Conservation (phyloP, 2,113 vertebrate species). For the Campylomormyrus numenius region DNA sequence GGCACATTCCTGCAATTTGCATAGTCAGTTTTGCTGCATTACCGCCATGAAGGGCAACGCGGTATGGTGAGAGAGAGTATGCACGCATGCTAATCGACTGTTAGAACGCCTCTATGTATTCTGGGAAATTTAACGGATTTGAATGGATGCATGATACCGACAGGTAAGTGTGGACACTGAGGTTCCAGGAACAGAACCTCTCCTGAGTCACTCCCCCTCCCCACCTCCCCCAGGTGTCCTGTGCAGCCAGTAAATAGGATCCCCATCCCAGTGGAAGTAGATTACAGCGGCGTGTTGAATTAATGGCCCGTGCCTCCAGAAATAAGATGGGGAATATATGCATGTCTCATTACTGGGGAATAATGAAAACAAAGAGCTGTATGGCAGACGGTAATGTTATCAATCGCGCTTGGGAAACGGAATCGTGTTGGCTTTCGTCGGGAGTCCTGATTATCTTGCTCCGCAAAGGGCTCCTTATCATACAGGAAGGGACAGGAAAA, state of each 20-base stretch:
- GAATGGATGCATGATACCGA: background rate
- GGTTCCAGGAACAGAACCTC: background rate
- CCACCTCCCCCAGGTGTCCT: background rate
- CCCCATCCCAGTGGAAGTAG: background rate
- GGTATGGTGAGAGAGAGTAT: background rate
- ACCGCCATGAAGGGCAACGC: constrained; percentile 35
- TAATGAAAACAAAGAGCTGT: constrained; percentile 32
- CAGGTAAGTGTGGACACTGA: background rate
- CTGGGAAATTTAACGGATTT: background rate
- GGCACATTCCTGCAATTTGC: constrained; percentile 40
- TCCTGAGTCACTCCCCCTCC: background rate
- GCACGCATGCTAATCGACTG: constrained; percentile 34
- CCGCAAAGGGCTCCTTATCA: background rate
- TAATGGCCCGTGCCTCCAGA: constrained; percentile 35
- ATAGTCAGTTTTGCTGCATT: constrained; percentile 32
- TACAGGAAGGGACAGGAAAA: background rate
- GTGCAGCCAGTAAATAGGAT: background rate
- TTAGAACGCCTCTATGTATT: background rate
- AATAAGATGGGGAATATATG: constrained; percentile 17
- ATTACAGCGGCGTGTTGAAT: constrained; percentile 27
- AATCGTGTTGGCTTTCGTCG: background rate
- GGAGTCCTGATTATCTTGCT: background rate
- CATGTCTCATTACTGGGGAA: constrained; percentile 26
- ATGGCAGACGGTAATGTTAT: constrained; percentile 21
- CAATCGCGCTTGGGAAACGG: constrained; percentile 6